A percentile compares a stretch with the other conserved stretches of the same genome.
Conservation (phyloP, 2,888 invertebrate genomes). For the Dinocampus coccinellae region DNA sequence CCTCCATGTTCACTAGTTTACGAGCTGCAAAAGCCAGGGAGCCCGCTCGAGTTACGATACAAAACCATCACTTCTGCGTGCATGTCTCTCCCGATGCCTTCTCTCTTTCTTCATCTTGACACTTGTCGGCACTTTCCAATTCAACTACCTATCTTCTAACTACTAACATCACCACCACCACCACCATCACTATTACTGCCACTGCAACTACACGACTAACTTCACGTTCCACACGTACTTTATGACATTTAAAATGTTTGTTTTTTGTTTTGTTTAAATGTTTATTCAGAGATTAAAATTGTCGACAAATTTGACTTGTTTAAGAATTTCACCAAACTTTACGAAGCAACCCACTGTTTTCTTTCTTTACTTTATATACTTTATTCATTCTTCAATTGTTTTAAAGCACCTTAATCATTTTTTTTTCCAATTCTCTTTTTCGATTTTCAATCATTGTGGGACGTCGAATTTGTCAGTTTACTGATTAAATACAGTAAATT, state of each 20-base stretch:
- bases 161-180: too few relatives aligned
- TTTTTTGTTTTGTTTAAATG: too few relatives aligned
- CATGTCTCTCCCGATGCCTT: constrained; percentile 9
- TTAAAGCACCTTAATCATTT: background rate
- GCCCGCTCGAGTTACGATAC: constrained; percentile 39
- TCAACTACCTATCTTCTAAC: background rate
- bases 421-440: background rate
- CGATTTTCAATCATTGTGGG: too few relatives aligned
- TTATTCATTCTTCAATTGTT: background rate
- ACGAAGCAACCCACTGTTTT: constrained; percentile 38
- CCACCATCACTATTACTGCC: too few relatives aligned
- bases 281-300: constrained; percentile 47
- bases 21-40: constrained; percentile 41
- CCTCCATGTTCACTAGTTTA: constrained; percentile 39
- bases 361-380: constrained; percentile 17
- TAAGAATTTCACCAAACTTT: constrained; percentile 51
- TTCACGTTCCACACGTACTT: constrained; percentile 46
- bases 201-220: too few relatives aligned
- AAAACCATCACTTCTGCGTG: background rate
- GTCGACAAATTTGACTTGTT: constrained; percentile 60
- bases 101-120: constrained; percentile 10
- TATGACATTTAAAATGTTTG: constrained; percentile 57
- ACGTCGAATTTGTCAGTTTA: too few relatives aligned
- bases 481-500: background rate
- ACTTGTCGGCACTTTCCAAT: constrained; percentile 10